Percentiles rank a stretch among this genome's conserved stretches.
Evolutionary conservation across 2,113 vertebrate species (phyloP).

Genomic region (Dascyllus trimaculatus): DNA sequence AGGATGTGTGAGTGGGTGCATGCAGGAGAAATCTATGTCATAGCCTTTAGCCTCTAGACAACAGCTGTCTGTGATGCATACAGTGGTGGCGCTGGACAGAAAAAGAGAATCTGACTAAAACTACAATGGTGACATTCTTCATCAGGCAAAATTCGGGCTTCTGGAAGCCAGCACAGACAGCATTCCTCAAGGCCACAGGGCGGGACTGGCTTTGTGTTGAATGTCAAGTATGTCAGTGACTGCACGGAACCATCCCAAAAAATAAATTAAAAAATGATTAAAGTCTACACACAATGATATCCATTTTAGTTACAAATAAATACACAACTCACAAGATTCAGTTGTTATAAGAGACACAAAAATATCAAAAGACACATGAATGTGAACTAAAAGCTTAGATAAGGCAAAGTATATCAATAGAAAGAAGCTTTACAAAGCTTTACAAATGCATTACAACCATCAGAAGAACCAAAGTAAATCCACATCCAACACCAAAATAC

Average conservation of each 20-base stretch:
- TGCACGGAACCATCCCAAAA: conserved; percentile 1
- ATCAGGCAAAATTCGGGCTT: conserved; percentile 50
- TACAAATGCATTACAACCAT: too few species aligned
- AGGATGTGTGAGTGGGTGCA: conserved; percentile 39
- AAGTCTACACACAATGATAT: conserved; percentile 27
- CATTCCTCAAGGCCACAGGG: conserved; percentile 56
- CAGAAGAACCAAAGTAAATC: too few species aligned
- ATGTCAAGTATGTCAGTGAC: conserved; percentile 64
- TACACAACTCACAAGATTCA: too few species aligned
- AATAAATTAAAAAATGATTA: conserved; percentile 27
- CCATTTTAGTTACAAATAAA: conserved; percentile 24
- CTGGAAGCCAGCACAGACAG: conserved; percentile 56
- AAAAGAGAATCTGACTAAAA: conserved; percentile 50
- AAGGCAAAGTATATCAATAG: too few species aligned
- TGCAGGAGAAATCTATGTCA: conserved; percentile 37
- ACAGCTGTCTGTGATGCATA: conserved; percentile 65
- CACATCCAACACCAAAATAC: too few species aligned
- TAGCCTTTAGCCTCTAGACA: conserved; percentile 51
- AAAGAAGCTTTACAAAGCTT: too few species aligned
- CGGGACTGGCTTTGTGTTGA: conserved; percentile 60
- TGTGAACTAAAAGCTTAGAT: too few species aligned
- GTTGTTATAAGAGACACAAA: too few species aligned
- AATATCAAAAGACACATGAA: too few species aligned
- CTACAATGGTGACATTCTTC: conserved; percentile 72
- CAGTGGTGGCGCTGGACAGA: conserved; percentile 25